Evolutionary conservation across 2,797 vertebrate genomes (phyloP), one percentile per base, ranked within the genome.

Genomic region (Paguma larvata): DNA sequence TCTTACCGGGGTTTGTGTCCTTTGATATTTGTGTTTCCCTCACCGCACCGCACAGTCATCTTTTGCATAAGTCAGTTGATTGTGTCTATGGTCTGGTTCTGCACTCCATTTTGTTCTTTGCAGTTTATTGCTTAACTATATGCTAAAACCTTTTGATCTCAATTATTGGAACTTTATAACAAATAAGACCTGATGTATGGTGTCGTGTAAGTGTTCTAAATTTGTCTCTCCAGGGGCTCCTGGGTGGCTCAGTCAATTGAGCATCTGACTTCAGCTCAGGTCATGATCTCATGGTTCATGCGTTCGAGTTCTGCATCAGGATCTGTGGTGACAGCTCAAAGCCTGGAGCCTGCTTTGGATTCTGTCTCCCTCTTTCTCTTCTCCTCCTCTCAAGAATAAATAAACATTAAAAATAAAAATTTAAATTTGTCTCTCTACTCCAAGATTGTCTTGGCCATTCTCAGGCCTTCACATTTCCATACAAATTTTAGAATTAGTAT

Each of bases 401-500:
- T 51, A 51, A 51, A 51, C 14, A 46, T 51, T 16, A 4, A 51
- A 51, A 51, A 38, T 38, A 38, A 38, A 51, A 51, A 51, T 51
- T 51, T 96, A 34, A 95, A 85, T 92, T 72, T 87, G n/a, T 79
- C 78, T 48, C 30, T 92, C 25, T 63, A 30, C 18, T 92, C 34
- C 62, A 80, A 75, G 34, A 56, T 41, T 62, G 62, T 86, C 78
- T 95, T 89, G 88, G n/a, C 80, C 86, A 16, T 77, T 96, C 23
- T 72, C 85, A 67, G 56, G 27, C 32, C 27, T 94, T 83, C 68
- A 10, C 3, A 89, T 79, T 96, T 89, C 59, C 21, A 78, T 77
- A 32, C n/a, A 56, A n/a, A 89, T 80, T 93, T 97, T 83, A 94
- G 78, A 95, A 93, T 85, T 59, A 78, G 19, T 75, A 70, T 89